Percentiles rank a stretch among this genome's conserved stretches.
Conservation (phyloP, 2,113 vertebrate species). For the Hypanus sabinus region DNA sequence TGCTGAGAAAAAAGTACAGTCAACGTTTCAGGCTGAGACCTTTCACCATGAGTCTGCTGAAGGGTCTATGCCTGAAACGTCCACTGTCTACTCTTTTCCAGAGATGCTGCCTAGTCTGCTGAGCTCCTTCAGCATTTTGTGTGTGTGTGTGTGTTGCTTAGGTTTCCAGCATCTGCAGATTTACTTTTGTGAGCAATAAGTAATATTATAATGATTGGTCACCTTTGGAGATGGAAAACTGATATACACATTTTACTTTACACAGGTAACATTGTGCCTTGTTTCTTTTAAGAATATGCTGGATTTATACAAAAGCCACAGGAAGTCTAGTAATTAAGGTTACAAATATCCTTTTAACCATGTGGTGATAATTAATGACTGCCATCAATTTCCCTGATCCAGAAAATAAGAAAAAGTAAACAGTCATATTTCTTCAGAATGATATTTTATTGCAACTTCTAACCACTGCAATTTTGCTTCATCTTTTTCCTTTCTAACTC, state of each 20-base stretch:
- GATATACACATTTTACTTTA: neutral
- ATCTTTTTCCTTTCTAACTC: neutral
- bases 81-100: too few species aligned
- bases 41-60: too few species aligned
- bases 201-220: neutral
- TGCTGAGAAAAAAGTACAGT: too few species aligned
- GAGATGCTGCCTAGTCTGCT: too few species aligned
- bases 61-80: too few species aligned
- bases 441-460: neutral
- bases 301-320: neutral
- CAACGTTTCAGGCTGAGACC: too few species aligned
- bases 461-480: neutral
- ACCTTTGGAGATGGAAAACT: neutral
- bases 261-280: neutral
- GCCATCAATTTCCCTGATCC: neutral
- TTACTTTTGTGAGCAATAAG: too few species aligned
- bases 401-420: neutral
- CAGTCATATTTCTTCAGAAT: neutral
- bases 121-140: too few species aligned
- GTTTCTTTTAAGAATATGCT: neutral
- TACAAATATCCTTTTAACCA: neutral
- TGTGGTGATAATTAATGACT: neutral
- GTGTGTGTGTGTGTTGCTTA: too few species aligned
- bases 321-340: neutral
- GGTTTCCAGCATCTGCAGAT: too few species aligned